Conservation (phyloP, 1,140 invertebrate species). For the Drosophila grimshawi region DNA sequence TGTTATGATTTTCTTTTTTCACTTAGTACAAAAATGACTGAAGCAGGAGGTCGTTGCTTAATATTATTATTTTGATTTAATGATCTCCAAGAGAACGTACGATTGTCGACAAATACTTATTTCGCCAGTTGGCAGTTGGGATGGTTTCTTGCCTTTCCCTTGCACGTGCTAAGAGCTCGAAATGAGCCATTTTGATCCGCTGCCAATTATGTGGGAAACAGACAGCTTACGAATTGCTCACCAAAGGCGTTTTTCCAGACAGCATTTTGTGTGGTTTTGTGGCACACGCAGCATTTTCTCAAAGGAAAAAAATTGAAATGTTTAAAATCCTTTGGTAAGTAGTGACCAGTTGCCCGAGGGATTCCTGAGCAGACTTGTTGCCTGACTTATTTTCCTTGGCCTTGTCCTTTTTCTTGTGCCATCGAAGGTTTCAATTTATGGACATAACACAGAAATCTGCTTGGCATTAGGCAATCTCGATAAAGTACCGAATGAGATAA, state of each 20-base stretch:
- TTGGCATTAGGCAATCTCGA: neutral
- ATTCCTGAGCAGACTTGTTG: conserved; percentile 26
- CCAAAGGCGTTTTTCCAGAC: conserved; percentile 38
- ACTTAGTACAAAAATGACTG: no score
- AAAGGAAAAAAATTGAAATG: conserved; percentile 10
- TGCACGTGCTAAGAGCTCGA: conserved; percentile 23
- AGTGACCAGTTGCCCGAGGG: conserved; percentile 9
- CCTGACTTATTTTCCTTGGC: neutral
- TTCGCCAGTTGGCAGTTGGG: no score
- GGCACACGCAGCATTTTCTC: conserved; percentile 18
- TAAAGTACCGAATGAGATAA: conserved; percentile 21
- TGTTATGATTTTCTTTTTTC: neutral
- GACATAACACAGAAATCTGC: neutral
- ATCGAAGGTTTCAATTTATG: neutral
- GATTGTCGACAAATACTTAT: no score
- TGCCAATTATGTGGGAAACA: conserved; percentile 47
- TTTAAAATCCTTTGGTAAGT: conserved; percentile 39
- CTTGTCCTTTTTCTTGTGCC: neutral
- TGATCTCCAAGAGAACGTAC: no score
- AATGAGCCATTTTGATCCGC: conserved; percentile 37
- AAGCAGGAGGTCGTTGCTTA: no score
- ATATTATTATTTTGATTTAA: no score
- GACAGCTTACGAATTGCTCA: conserved; percentile 37
- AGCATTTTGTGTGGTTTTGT: conserved; percentile 21
- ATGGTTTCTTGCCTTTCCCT: neutral